These are phyloP conservation scores for Eurytoma californica DNA, from an alignment of 2,888 invertebrate genomes.

Conservation along the genomic window DNA sequence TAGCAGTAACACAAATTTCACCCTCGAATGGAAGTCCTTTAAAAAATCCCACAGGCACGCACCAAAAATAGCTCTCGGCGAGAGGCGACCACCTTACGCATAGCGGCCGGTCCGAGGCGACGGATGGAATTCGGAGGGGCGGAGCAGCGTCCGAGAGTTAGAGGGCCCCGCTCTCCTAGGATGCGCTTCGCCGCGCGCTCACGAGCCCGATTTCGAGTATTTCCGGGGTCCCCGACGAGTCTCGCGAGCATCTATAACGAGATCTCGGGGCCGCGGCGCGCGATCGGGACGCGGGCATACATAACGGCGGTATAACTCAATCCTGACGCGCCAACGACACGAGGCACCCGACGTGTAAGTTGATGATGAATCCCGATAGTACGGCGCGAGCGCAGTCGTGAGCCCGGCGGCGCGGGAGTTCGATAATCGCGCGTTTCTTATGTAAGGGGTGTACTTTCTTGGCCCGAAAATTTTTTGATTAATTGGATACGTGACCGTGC, in stretches of 20 bases:
- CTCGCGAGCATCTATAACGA: constrained; percentile 37
- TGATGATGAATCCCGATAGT: constrained; percentile 33
- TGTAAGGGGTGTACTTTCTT: constrained; percentile 17
- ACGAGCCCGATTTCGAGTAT: constrained; percentile 9
- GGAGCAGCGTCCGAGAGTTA: constrained; percentile 39
- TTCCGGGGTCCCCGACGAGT: constrained; percentile 16
- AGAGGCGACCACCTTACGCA: too few relatives aligned
- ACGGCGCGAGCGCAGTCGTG: neutral
- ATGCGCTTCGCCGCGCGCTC: neutral
- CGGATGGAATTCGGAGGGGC: constrained; percentile 16
- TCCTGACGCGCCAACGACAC: constrained; percentile 28
- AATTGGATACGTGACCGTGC: neutral
- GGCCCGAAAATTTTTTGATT: neutral
- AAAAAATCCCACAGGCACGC: neutral
- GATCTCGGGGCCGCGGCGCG: constrained; percentile 38
- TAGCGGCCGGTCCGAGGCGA: neutral
- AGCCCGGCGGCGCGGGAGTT: too few relatives aligned
- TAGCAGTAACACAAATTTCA: too few relatives aligned
- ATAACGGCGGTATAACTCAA: constrained; percentile 35
- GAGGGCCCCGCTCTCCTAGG: constrained; percentile 1
- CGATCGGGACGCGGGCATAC: neutral
- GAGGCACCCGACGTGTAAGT: neutral
- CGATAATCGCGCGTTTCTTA: neutral
- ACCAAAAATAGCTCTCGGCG: neutral
- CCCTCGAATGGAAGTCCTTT: neutral